Evolutionary conservation across 2,797 vertebrate genomes (phyloP), one percentile per base, ranked within the genome.

Genomic region (Champsocephalus gunnari): DNA sequence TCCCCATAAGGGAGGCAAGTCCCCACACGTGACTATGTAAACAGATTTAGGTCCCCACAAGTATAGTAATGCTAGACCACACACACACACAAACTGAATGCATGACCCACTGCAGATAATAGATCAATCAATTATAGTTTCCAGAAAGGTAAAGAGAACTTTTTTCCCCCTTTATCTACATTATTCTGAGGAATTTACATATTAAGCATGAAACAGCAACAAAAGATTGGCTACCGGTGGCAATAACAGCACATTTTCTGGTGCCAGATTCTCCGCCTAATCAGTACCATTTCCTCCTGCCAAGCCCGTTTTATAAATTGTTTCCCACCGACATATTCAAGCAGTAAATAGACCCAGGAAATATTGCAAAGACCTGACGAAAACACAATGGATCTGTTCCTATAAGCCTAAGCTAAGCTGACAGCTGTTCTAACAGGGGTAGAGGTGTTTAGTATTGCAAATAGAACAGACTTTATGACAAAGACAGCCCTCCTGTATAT

Each of bases 191-290:
- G 9, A 80, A 64, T 81, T 67, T 61, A 34, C 62, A 79, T 75
- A 59, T 61, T 17, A 62, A 72, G 51, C 67, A 68, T 65, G 71
- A 77, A 82, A 83, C 19, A 66, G 48, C 60, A 61, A 24, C 16
- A 71, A 73, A 74, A 75, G 60, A 77, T 66, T 53, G 70, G 67
- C 69, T 59, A 75, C 64, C 62, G 65, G 77, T 70, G 60, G 75
- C 76, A 74, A 73, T 43, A 61, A 38, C 80, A 81, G 56, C 77
- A 77, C 62, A 73, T 80, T 73, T 82, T 21, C 41, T 48, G 7
- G 10, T 71, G 82, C 82, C 89, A 89, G 14, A 70, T 84, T 59
- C 71, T 70, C 63, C 68, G 71, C 50, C 54, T 55, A 68, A 75
- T 77, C 71, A 83, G 71, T 53, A 60, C 48, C 38, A 56, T 63